Conservation (phyloP, 2,797 vertebrate species). For the Spheniscus humboldti region DNA sequence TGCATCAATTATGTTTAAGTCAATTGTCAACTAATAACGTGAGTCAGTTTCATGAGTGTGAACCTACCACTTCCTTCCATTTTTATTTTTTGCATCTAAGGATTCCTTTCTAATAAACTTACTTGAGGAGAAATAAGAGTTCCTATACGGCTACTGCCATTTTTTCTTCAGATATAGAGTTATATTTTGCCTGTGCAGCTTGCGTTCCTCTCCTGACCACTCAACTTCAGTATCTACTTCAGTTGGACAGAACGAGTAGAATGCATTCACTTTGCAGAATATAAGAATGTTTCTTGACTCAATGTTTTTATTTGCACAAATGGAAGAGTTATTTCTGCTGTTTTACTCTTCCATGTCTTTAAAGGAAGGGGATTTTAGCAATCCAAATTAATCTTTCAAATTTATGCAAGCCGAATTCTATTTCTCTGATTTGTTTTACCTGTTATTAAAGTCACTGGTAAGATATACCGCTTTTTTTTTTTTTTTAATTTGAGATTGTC, state of each 20-base stretch:
- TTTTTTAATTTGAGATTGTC: not conserved
- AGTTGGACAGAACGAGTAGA: not conserved
- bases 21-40: not conserved
- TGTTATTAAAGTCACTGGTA: not conserved
- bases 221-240: not conserved
- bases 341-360: not conserved
- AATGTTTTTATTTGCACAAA: not conserved
- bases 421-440: not conserved
- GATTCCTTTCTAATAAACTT: not conserved
- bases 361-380: not conserved
- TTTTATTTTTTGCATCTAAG: not conserved
- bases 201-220: not conserved
- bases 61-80: not conserved
- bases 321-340: not conserved
- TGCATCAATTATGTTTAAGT: not conserved
- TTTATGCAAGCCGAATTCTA: not conserved
- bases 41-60: not conserved
- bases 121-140: not conserved
- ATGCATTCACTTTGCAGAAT: not conserved
- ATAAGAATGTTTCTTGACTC: not conserved
- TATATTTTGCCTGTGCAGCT: not conserved
- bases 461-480: not conserved
- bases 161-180: not conserved
- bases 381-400: not conserved
- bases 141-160: not conserved